Conservation (phyloP, 2,113 vertebrate species). For the Crypturellus undulatus region DNA sequence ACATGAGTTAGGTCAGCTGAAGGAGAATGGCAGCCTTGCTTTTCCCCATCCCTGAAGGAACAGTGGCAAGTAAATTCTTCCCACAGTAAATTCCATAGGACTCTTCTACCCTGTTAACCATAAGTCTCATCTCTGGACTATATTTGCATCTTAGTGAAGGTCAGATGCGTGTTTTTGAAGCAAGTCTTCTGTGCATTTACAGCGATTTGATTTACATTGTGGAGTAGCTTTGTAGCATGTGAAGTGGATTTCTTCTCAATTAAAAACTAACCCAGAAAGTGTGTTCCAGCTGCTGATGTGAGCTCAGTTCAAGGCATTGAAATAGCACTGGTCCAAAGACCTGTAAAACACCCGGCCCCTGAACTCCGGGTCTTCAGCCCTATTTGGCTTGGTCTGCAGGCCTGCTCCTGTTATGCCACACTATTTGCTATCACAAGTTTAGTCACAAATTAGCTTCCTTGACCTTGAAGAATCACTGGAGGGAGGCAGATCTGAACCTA, state of each 20-base stretch:
- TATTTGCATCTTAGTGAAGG: not conserved
- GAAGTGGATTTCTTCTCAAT: not conserved
- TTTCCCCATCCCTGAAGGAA: not conserved
- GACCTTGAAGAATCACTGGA: not conserved
- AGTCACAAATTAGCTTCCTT: not conserved
- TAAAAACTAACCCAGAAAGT: not conserved
- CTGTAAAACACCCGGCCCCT: not conserved
- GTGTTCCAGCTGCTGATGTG: not conserved
- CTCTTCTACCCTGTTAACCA: not conserved
- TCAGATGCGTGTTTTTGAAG: not conserved
- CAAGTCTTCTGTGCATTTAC: not conserved
- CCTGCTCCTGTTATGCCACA: not conserved
- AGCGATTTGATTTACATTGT: not conserved
- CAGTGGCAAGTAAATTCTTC: not conserved
- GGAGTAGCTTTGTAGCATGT: not conserved
- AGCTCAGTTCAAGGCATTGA: not conserved
- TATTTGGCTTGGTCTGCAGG: not conserved
- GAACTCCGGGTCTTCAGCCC: not conserved
- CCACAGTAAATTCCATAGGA: not conserved
- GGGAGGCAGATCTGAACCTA: not conserved
- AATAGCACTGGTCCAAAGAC: not conserved
- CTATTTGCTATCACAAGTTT: not conserved
- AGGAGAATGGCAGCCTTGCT: not conserved
- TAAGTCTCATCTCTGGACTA: not conserved
- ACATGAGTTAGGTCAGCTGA: not conserved